Evolutionary conservation across 2,797 vertebrate genomes (phyloP).

Genomic region (Psittacula derbiana): DNA sequence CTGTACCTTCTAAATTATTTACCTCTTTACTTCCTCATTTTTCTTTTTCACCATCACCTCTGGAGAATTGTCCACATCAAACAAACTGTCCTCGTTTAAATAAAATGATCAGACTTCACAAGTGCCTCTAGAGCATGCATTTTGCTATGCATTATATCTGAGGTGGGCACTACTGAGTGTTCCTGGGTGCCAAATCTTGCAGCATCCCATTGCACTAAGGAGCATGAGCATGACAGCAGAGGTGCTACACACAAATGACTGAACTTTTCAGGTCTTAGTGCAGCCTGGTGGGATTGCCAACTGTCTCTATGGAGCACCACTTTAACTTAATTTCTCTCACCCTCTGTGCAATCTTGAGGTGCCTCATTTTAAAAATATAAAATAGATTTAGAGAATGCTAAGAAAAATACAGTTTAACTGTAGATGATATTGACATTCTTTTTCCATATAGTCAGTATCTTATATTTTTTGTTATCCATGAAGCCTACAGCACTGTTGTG

Average conservation of each 20-base stretch:
- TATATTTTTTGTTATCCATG: not conserved
- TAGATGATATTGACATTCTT: not conserved
- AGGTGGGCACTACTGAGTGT: not conserved
- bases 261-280: not conserved
- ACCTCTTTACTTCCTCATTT: not conserved
- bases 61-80: not conserved
- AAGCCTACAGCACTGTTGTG: not conserved
- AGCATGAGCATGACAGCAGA: not conserved
- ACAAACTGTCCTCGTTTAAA: not conserved
- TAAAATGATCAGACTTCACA: not conserved
- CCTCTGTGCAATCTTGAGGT: not conserved
- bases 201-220: not conserved
- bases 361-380: not conserved
- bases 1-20: not conserved
- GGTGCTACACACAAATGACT: not conserved
- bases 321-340: not conserved
- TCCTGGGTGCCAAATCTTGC: not conserved
- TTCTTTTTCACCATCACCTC: not conserved
- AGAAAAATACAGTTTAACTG: not conserved
- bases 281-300: too few species aligned
- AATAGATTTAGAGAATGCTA: not conserved
- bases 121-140: not conserved
- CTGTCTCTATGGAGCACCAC: not conserved
- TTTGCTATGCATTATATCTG: accelerated
- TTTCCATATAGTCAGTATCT: not conserved